Evolutionary conservation across 2,888 invertebrate genomes (phyloP), one percentile per base, ranked within the genome.

Genomic region (Hirtodrosophila alboralis): DNA sequence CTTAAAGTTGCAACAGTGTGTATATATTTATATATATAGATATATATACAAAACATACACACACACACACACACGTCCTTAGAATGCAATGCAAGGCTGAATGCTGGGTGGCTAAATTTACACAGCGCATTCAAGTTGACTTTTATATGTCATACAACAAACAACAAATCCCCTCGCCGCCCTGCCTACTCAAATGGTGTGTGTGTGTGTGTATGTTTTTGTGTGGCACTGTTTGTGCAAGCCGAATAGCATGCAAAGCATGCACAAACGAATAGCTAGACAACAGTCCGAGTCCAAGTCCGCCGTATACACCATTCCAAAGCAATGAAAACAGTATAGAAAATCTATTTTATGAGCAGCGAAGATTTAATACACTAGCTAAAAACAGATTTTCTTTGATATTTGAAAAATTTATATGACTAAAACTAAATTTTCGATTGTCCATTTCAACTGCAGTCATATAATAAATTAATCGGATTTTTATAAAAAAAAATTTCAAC

Each of bases 101-200:
- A 49, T 56, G 44, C 44, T 47, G 60, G 73, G 40, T 72, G 61
- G 76, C 63, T 72, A 72, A 72, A 75, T 74, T 74, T 75, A 62
- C 71, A 70, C 67, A 68, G 72, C 57, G 62, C 72, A 76, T 67
- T 77, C 74, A 77, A 81, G 78, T 68, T 75, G 79, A 77, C 77
- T 80, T 83, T 86, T 86, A 86, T 84, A 77, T 84, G 80, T 84
- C 80, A 81, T 63, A 79, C 79, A 68, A 84, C 81, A 81, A 71
- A 81, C 81, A 70, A 62, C 84, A 61, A 76, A 47, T 44, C 59
- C 9, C n/a, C 9, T 44, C 43, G 23, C 58, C n/a, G 33, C 28
- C 10, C 34, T 26, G 10, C 16, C 31, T 9, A 12, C 26, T 7
- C 27, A 31, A 23, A 30, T n/a, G 45, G 12, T 16, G 9, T n/a